phyloP scores from a whole-genome alignment of 2,113 vertebrate genomes.

The Coturnix japonica region DNA sequence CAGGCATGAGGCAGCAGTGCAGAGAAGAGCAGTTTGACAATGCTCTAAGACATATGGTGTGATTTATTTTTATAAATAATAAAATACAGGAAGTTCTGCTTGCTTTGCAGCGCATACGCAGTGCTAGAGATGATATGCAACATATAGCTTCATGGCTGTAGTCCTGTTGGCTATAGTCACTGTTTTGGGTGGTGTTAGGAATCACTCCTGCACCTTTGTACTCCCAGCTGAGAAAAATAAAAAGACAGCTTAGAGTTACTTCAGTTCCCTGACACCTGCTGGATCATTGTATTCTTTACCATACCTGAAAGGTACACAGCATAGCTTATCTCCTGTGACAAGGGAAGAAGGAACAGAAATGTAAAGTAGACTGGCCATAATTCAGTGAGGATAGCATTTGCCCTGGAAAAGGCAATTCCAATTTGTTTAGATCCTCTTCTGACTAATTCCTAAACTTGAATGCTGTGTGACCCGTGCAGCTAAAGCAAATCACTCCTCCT shows the following conservation, averaged over 20 bases:
- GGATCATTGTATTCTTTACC: neutral
- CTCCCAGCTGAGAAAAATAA: neutral
- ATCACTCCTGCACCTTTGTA: neutral
- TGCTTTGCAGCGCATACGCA: neutral
- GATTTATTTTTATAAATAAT: no score
- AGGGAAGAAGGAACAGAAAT: neutral
- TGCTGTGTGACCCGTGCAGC: neutral
- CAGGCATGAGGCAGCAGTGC: neutral
- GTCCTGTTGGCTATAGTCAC: neutral
- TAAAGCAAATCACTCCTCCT: neutral
- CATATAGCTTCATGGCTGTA: neutral
- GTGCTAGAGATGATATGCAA: neutral
- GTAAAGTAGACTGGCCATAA: neutral
- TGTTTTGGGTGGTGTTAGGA: neutral
- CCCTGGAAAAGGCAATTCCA: neutral
- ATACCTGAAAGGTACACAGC: rapidly evolving
- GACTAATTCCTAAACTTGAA: neutral
- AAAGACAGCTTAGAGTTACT: neutral
- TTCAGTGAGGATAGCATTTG: neutral
- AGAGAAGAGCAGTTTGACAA: neutral
- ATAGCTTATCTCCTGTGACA: neutral
- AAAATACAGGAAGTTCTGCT: neutral
- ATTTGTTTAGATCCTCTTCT: neutral
- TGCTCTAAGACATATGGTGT: no score
- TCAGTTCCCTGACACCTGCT: neutral